Percentiles rank a stretch among this genome's conserved stretches.
Conservation (phyloP, 1,140 invertebrate genomes). For the Cylas formicarius region DNA sequence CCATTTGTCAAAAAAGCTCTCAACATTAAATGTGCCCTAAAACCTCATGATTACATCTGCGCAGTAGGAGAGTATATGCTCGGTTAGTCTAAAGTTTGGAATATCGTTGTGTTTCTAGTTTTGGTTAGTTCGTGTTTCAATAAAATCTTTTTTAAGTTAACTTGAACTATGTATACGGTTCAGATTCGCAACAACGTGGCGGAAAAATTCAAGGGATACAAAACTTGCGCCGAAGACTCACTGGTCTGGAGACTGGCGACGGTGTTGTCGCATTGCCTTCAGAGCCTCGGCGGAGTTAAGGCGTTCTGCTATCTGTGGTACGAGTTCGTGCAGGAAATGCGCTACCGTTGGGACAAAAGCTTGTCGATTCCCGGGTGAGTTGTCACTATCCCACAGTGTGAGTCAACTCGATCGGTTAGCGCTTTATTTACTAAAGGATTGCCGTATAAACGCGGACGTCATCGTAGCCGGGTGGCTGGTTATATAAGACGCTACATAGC, state of each 20-base stretch:
- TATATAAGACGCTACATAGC: no score
- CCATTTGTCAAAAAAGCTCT: no score
- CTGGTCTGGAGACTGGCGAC: conserved; percentile 78
- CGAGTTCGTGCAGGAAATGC: conserved; percentile 82
- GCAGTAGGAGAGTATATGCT: no score
- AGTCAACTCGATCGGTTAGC: no score
- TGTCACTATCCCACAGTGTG: no score
- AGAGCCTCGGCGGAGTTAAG: conserved; percentile 67
- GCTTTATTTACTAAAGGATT: no score
- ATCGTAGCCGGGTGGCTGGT: no score
- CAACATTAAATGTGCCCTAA: background rate
- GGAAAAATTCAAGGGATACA: conserved; percentile 49
- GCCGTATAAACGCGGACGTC: no score
- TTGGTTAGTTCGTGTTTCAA: no score
- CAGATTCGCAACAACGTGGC: conserved; percentile 16
- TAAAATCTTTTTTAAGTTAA: conserved; percentile 3
- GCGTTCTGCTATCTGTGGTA: conserved; percentile 88
- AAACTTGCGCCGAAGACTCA: conserved; percentile 70
- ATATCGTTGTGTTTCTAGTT: conserved; percentile 1
- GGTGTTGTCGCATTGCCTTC: conserved; percentile 68
- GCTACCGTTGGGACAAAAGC: conserved; percentile 81
- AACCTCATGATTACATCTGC: conserved; percentile 3
- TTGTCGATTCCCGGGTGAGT: conserved; percentile 80
- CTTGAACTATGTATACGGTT: no score
- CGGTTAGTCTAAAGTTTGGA: background rate